Evolutionary conservation across 2,797 vertebrate genomes (phyloP), one percentile per base, ranked within the genome.

Genomic region (Lepus townsendii): DNA sequence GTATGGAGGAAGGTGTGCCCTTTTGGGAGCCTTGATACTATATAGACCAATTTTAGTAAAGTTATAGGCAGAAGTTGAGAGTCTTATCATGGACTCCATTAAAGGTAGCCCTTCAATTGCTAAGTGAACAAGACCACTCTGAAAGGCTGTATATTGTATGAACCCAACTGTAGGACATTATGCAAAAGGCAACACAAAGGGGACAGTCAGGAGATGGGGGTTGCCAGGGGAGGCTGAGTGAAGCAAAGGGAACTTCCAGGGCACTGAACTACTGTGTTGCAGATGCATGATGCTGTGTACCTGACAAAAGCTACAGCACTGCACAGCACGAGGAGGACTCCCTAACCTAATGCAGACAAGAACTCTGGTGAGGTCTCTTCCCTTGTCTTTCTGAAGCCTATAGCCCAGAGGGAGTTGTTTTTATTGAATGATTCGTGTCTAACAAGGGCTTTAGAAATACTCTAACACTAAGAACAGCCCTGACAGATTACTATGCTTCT

Each of bases 41-140:
- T 38, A 14, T 17, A 87, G 62, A 62, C 92, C 11, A 80, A 66
- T 73, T 72, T 52, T 82, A 91, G 50, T 38, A 77, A 63, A 92
- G 91, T 35, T 54, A 42, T 42, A 71, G 5, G 16, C 4, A 60
- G 26, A 93, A 89, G 19, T 27, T 83, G 66, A 83, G 30, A 89
- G 77, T 54, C 60, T 47, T 30, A 17, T 88, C 16, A 54, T 24
- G 22, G 35, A 83, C 12, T 78, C 79, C n/a, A 75, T 54, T 77
- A 62, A 84, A 91, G 75, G 54, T 71, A 68, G 1, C 68, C 52
- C 73, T 75, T 65, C 60, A 77, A 66, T 30, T 84, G 73, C 42
- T 71, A 82, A 68, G 66, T 52, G 63, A 71, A 75, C 79, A 35
- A 78, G 91, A 65, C 27, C 22, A 47, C 2, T 32, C 38, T 91